Base-by-base conservation (phyloP, 2,113 vertebrate genomes). In the Xenopus borealis region DNA sequence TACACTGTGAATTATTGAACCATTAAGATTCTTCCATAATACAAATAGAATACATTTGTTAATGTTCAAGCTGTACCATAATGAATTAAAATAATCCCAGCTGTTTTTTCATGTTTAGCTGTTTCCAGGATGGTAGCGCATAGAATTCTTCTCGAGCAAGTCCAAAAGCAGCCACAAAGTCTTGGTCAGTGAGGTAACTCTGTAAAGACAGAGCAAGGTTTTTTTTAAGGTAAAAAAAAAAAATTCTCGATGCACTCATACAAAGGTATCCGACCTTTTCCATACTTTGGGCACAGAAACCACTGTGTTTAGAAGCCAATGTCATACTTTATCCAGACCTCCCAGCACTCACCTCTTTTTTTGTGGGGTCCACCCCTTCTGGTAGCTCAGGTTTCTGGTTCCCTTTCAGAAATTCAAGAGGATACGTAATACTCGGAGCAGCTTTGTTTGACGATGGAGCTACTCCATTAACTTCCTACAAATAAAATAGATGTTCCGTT, bases 21-120 rank as follows among this genome's bases (percentile, higher is more conserved):
- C 23, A 27, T 27, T 27, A 27, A 27, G 23, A 27, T 27, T 27
- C 23, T 3, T 27, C 23, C 23, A 3, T 27, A 1, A 27, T 27
- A 27, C 23, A 27, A 27, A 27, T 2, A 27, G 23, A 27, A 40
- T 40, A 40, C 5, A 9, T 40, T 40, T 40, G 33, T 40, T 40
- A 40, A 40, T 40, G 33, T 40, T 40, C 5, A 40, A 40, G 33
- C 33, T 40, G 33, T 55, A 13, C 14, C 53, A 55, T 55, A n/a
- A 55, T n/a, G 12, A n/a, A 18, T 90, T 81, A 96, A 83, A 96
- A 96, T 79, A 96, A 79, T 17, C 91, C 89, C 13, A 81, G 90
- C 18, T 86, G 82, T 84, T 96, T 96, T 87, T 96, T 96, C 68
- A 94, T 14, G 10, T 83, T 89, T 58, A 91, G 81, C 80, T 95